These are phyloP conservation scores for Agrotis ipsilon DNA, from an alignment of 2,888 invertebrate genomes.

Conservation along the genomic window DNA sequence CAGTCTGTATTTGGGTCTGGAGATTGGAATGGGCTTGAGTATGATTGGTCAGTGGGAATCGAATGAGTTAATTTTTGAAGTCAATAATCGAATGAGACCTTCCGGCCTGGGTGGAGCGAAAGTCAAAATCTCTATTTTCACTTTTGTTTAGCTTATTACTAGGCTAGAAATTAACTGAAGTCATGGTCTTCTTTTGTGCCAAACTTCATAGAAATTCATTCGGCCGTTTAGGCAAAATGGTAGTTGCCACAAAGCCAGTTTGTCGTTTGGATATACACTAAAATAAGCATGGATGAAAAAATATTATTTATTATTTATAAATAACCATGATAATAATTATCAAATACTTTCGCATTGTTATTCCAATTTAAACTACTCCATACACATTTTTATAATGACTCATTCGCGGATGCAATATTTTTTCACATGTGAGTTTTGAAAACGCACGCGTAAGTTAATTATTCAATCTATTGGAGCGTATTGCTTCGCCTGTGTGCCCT, in stretches of 20 bases:
- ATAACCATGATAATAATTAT: neutral
- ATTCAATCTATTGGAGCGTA: constrained; percentile 72
- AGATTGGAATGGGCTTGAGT: constrained; percentile 6
- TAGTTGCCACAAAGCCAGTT: too few species aligned
- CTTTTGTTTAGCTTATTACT: neutral
- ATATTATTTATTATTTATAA: too few species aligned
- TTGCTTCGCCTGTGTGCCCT: constrained; percentile 32
- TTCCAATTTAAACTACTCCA: constrained; percentile 32
- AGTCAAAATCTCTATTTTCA: neutral
- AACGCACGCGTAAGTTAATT: constrained; percentile 71
- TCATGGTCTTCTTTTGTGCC: neutral
- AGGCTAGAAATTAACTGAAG: too few species aligned
- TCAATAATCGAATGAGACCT: neutral
- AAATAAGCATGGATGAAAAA: neutral
- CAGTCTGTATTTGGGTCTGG: constrained; percentile 6
- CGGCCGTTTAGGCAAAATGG: neutral
- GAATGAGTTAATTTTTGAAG: neutral
- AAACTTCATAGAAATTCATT: neutral
- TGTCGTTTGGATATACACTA: neutral
- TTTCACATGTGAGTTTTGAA: constrained; percentile 63
- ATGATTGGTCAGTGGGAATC: neutral
- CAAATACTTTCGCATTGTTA: neutral
- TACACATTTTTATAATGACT: constrained; percentile 11
- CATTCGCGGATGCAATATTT: constrained; percentile 48
- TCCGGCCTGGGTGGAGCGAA: too few species aligned